Base-by-base conservation (phyloP, 1,140 invertebrate genomes). In the Philopotamus ludificatus region DNA sequence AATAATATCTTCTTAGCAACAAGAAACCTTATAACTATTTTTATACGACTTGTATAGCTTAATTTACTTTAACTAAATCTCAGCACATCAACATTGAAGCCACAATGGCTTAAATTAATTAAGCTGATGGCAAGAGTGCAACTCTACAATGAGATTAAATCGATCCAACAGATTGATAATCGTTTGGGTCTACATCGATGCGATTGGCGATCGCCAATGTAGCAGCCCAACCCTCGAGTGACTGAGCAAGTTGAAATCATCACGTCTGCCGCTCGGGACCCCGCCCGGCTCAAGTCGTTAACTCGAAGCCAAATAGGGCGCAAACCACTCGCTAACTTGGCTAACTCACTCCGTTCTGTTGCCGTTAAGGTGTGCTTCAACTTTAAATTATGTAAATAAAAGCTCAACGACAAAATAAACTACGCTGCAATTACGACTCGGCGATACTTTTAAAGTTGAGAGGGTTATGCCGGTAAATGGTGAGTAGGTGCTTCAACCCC, bases 301-400 rank as follows among this genome's bases (percentile, higher is more conserved):
- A 47, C 44, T 47, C 18, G 18, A 47, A 47, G 44, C 44, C 44
- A 47, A 47, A 47, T 47, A 47, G 44, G 44, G 44, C 44, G 44
- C 10, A 47, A 47, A 47, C 44, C 44, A 47, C 44, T 47, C 44
- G 18, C 44, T 47, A 47, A 47, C 44, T 47, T 47, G 44, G 18
- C 44, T 47, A 47, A 47, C 44, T 47, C 44, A 20, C 44, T 47
- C 18, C 44, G 44, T 47, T 47, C 15, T 7, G 10, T 20, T 47
- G 4, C 18, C 44, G 10, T 47, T 47, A 12, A 47, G 18, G 44
- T 20, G n/a, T n/a, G 4, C 44, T 47, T 20, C 44, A 47, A 47
- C 44, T 47, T 47, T 47, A 47, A 47, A 47, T 47, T 47, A 47
- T 47, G 44, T 16, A 47, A 47, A 47, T 47, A 47, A 47, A 47